phyloP scores from a whole-genome alignment of 2,888 invertebrate species.

The Crematogaster levior region DNA sequence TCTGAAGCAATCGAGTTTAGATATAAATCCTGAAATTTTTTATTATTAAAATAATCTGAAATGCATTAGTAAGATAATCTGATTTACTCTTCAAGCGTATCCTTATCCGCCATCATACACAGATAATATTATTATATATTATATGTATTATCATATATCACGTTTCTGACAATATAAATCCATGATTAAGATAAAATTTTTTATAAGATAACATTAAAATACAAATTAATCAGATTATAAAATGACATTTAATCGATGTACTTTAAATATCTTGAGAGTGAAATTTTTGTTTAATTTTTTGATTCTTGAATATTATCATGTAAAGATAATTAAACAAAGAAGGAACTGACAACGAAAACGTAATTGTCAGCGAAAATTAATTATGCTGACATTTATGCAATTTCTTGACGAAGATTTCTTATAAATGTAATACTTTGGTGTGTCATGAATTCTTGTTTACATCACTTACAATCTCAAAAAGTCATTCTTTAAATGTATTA shows the following conservation, averaged over 20 bases:
- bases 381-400: not conserved
- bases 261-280: not conserved
- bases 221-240: not conserved
- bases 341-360: not conserved
- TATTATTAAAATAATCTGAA: no score
- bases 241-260: not conserved
- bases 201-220: not conserved
- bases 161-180: not conserved
- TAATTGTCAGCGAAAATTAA: not conserved
- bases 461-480: not conserved
- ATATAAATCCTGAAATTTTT: not conserved
- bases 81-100: not conserved
- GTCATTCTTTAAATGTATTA: not conserved
- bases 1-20: not conserved
- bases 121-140: not conserved
- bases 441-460: not conserved
- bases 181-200: not conserved
- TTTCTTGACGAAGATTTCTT: not conserved
- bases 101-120: not conserved
- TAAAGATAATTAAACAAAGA: not conserved
- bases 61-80: not conserved
- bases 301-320: not conserved
- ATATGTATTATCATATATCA: not conserved
- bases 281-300: not conserved
- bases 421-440: not conserved